phyloP scores from a whole-genome alignment of 2,888 invertebrate genomes.

The Vannuccia rotundouncinata region DNA sequence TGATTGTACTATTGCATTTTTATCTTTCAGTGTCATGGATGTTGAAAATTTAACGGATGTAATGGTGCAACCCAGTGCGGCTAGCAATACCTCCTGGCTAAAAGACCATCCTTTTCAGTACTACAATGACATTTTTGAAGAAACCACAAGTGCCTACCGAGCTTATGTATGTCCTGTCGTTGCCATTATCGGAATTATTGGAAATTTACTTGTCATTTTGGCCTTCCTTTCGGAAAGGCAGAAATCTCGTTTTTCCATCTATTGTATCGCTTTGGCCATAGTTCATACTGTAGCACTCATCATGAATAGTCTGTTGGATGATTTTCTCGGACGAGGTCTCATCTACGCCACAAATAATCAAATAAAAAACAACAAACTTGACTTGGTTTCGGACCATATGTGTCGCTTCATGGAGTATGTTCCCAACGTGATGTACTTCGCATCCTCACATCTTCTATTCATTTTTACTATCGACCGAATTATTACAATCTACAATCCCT shows the following conservation, averaged over 20 bases:
- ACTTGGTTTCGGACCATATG: constrained; percentile 29
- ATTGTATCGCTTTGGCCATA: constrained; percentile 37
- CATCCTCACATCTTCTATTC: constrained; percentile 39
- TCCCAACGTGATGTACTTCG: constrained; percentile 38
- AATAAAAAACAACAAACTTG: constrained; percentile 27
- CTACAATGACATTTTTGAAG: neutral
- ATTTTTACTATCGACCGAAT: constrained; percentile 37
- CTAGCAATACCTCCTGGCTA: too few species aligned
- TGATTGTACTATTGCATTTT: too few species aligned
- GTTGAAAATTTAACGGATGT: too few species aligned
- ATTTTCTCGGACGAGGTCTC: constrained; percentile 39
- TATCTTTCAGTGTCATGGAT: too few species aligned
- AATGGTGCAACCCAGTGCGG: too few species aligned
- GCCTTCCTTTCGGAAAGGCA: constrained; percentile 12
- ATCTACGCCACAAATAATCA: constrained; percentile 30
- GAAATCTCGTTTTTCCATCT: constrained; percentile 38
- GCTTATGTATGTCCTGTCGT: constrained; percentile 34
- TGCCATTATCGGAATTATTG: constrained; percentile 33
- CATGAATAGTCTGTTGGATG: constrained; percentile 40
- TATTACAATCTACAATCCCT: constrained; percentile 37
- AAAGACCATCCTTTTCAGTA: too few species aligned
- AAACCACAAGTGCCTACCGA: neutral
- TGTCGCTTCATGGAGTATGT: constrained; percentile 41
- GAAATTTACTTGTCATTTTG: constrained; percentile 33
- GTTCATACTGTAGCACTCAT: constrained; percentile 34